phyloP scores from a whole-genome alignment of 2,113 vertebrate genomes.

The Chlamydotis undulata region DNA sequence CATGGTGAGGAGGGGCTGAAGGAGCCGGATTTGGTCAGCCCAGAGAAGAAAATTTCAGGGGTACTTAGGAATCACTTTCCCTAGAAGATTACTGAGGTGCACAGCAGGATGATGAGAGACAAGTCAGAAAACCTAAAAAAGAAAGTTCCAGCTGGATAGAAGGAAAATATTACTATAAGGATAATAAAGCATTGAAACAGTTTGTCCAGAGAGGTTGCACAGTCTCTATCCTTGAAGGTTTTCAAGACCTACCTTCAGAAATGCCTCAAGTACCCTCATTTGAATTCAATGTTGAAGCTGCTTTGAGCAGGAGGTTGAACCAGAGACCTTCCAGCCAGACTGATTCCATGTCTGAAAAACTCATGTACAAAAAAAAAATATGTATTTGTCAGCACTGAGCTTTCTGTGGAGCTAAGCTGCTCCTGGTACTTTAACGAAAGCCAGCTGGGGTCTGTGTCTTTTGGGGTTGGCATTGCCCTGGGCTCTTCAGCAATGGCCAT shows the following conservation, averaged over 20 bases:
- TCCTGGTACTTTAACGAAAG: background rate
- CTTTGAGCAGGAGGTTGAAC: background rate
- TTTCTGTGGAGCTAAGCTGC: background rate
- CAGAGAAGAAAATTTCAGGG: background rate
- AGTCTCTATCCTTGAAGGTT: background rate
- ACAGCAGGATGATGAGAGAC: background rate
- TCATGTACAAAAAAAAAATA: background rate
- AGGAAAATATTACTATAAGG: background rate
- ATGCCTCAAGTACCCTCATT: too few relatives aligned
- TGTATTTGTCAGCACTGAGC: background rate
- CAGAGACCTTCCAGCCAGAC: background rate
- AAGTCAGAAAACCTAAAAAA: background rate
- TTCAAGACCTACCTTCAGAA: background rate
- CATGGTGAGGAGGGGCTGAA: background rate
- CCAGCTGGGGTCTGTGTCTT: background rate
- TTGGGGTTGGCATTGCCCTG: background rate
- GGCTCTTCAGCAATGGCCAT: background rate
- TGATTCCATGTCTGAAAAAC: background rate
- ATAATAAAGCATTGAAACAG: background rate
- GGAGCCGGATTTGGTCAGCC: background rate
- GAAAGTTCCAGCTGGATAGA: background rate
- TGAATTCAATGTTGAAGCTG: background rate
- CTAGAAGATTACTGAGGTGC: background rate
- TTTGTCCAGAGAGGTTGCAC: background rate
- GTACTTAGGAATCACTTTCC: background rate